Evolutionary conservation across 2,888 invertebrate species (phyloP).

Genomic region (Tinea semifulvella): DNA sequence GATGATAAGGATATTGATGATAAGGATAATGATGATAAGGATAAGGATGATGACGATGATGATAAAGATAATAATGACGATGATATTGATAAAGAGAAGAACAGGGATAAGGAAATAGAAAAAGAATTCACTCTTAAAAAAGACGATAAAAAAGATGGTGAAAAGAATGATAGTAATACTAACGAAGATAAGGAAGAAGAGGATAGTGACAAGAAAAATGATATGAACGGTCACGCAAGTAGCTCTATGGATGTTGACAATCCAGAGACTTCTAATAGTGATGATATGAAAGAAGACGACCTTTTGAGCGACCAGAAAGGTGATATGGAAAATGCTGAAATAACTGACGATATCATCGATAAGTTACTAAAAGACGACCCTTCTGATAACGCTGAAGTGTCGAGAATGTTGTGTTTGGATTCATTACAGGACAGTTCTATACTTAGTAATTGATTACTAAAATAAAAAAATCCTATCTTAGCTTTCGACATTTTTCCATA

Average conservation of each 20-base stretch:
- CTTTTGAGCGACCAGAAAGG: background rate
- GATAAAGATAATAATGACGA: background rate
- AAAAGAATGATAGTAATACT: slow-evolving; percentile 11
- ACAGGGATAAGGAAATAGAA: background rate
- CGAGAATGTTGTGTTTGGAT: background rate
- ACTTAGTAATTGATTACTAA: slow-evolving; percentile 7
- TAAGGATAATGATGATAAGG: slow-evolving; percentile 14
- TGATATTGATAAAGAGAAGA: background rate
- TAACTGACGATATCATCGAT: slow-evolving; percentile 47
- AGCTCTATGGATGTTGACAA: background rate
- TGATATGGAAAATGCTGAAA: slow-evolving; percentile 34
- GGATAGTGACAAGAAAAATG: slow-evolving; percentile 1
- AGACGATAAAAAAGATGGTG: slow-evolving; percentile 2
- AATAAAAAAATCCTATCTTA: background rate
- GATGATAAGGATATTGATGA: slow-evolving; percentile 4
- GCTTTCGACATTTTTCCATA: background rate
- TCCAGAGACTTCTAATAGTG: slow-evolving; percentile 17
- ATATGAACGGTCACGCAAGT: background rate
- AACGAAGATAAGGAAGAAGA: slow-evolving; percentile 15
- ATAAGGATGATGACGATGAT: slow-evolving; percentile 15
- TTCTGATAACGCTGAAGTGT: background rate
- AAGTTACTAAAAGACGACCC: slow-evolving; percentile 33
- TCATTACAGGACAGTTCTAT: slow-evolving; percentile 1
- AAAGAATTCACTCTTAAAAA: background rate
- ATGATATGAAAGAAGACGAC: slow-evolving; percentile 14